Base-by-base conservation (phyloP, 2,888 invertebrate species). In the Lepidochrysops patricia region DNA sequence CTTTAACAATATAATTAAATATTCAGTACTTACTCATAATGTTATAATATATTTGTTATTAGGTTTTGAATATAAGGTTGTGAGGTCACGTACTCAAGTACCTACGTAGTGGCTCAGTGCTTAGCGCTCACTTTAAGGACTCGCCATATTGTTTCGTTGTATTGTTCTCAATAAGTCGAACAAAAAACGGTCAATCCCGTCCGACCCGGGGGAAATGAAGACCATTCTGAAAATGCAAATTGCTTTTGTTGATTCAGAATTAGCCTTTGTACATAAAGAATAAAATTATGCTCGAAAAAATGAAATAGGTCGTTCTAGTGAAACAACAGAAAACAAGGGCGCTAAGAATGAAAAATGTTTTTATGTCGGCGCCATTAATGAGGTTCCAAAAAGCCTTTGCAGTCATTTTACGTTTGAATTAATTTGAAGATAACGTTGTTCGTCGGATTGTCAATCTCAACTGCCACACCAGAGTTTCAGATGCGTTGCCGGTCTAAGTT, bases 121-220 rank as follows among this genome's bases (percentile, higher is more conserved):
- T 35, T 12, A 68, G 71, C 67, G 66, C 62, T 67, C 57, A 63
- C 62, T 63, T 64, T 67, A 67, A 70, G 68, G 65, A 65, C 65
- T 65, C 64, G 19, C 66, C 66, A 63, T 66, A 69, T 73, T 71
- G 70, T 74, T 70, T 64, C 61, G 65, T 67, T 66, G 71, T 68
- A 75, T 77, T 76, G 76, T 76, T 75, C 70, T 67, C 62, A 50
- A 61, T 58, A 64, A 65, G 68, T 67, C 64, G 70, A 70, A 68
- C 63, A 62, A 70, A 75, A 74, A 77, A 75, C 73, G 68, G 72
- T 73, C 71, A 71, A 68, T 71, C 69, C 70, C 60, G 63, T 66
- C 62, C 63, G 66, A 65, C 68, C 67, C 66, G 58, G 23, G 64
- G 67, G 64, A 70, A 70, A 68, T 67, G 69, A 62, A 67, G 66